Evolutionary conservation across 2,888 invertebrate species (phyloP).

Genomic region (Thecophora atra): DNA sequence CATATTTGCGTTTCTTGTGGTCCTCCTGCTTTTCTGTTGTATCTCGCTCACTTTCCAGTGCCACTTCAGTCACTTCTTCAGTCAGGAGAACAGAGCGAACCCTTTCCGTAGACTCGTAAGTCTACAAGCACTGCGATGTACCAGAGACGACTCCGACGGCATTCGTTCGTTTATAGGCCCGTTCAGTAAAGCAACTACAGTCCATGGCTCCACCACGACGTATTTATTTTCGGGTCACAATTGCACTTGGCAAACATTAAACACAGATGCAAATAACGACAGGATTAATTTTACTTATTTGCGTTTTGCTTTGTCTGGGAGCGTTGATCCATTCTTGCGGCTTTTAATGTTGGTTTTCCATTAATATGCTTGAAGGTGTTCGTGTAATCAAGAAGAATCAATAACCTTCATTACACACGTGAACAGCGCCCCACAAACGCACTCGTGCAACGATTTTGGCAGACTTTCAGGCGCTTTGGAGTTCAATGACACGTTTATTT

Average conservation of each 20-base stretch:
- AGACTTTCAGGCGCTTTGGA: not conserved
- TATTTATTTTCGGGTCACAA: not conserved
- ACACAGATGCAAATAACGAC: not conserved
- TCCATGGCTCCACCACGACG: no score
- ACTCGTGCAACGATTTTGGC: conserved; percentile 6
- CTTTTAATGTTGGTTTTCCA: conserved; percentile 27
- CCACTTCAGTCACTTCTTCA: no score
- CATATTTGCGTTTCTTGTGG: no score
- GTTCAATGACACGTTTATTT: no score
- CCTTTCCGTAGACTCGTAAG: no score
- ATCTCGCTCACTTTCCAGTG: no score
- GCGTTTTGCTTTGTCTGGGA: conserved; percentile 7
- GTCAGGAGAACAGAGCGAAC: no score
- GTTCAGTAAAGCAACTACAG: no score
- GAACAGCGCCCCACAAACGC: conserved; percentile 9
- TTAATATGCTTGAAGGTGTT: conserved; percentile 36
- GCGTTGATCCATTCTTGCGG: conserved; percentile 6
- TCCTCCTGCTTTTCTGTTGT: no score
- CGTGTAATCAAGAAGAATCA: conserved; percentile 38
- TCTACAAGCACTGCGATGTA: no score
- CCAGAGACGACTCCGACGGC: no score
- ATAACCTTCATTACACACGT: conserved; percentile 19
- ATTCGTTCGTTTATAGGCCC: no score
- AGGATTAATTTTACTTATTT: conserved; percentile 43
- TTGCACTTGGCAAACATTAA: not conserved